Conservation (phyloP, 2,888 invertebrate species). For the Incurvaria masculella region DNA sequence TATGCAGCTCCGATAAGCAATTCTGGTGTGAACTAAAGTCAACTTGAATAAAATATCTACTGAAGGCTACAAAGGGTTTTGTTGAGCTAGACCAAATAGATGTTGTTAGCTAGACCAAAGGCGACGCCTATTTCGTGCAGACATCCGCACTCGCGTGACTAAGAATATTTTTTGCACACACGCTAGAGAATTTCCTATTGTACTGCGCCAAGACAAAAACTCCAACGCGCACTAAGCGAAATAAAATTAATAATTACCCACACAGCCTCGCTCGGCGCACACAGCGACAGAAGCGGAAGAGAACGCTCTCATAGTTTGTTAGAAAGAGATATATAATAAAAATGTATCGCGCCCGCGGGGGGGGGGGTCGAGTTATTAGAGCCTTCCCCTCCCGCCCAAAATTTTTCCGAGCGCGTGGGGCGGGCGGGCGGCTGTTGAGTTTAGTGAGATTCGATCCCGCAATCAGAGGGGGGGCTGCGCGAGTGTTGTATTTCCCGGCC, state of each 20-base stretch:
- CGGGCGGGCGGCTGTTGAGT: conserved; percentile 35
- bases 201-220: not conserved
- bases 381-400: conserved; percentile 11
- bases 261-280: conserved; percentile 23
- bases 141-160: too few relatives aligned
- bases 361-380: not conserved
- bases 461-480: conserved; percentile 31
- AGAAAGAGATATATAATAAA: conserved; percentile 49
- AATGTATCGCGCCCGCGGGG: conserved; percentile 36
- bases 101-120: too few relatives aligned
- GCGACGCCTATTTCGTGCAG: too few relatives aligned
- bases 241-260: conserved; percentile 46
- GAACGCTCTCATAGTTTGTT: conserved; percentile 40
- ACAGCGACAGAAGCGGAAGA: not conserved
- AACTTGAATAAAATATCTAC: too few relatives aligned
- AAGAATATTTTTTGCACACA: too few relatives aligned
- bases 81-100: too few relatives aligned
- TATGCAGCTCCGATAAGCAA: too few relatives aligned
- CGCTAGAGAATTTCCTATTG: too few relatives aligned
- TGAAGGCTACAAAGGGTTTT: too few relatives aligned
- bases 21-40: too few relatives aligned
- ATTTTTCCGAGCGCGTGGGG: conserved; percentile 30
- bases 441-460: conserved; percentile 55
- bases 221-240: conserved; percentile 9
- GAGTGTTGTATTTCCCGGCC: conserved; percentile 14